Conservation (phyloP, 2,888 invertebrate species). For the Drosophila ustulata region DNA sequence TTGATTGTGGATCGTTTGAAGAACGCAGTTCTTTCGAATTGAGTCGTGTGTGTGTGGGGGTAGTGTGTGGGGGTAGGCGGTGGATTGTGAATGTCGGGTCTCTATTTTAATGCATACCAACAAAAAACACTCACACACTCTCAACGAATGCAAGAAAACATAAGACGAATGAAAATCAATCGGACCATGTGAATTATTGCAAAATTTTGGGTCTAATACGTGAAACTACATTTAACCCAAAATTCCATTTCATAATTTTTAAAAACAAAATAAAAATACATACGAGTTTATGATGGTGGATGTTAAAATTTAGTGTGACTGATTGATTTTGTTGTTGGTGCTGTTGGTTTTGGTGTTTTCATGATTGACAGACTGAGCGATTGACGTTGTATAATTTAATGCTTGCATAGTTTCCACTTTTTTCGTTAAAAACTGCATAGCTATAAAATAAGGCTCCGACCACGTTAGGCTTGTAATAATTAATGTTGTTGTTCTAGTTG, state of each 20-base stretch:
- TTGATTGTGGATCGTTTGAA: constrained; percentile 22
- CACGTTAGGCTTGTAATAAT: constrained; percentile 4
- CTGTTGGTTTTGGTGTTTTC: background rate
- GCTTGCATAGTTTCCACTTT: constrained; percentile 6
- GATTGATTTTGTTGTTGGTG: too few species aligned
- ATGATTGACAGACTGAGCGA: constrained; percentile 6
- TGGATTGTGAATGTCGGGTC: background rate
- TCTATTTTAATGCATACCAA: background rate
- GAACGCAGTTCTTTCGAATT: constrained; percentile 20
- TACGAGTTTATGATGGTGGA: constrained; percentile 9
- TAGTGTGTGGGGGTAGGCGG: too few species aligned
- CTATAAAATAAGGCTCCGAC: constrained; percentile 16
- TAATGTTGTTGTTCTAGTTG: constrained; percentile 4
- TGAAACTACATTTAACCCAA: background rate
- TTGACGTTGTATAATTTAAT: constrained; percentile 10
- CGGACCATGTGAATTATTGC: background rate
- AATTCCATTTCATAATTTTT: background rate
- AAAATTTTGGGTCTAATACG: background rate
- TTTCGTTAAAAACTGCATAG: constrained; percentile 26
- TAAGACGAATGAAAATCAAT: background rate
- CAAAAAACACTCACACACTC: background rate
- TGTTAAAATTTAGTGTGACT: background rate
- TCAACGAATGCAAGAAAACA: background rate
- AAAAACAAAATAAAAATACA: constrained; percentile 13
- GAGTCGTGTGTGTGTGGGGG: background rate